Conservation (phyloP, 2,113 vertebrate genomes). For the Eublepharis macularius region DNA sequence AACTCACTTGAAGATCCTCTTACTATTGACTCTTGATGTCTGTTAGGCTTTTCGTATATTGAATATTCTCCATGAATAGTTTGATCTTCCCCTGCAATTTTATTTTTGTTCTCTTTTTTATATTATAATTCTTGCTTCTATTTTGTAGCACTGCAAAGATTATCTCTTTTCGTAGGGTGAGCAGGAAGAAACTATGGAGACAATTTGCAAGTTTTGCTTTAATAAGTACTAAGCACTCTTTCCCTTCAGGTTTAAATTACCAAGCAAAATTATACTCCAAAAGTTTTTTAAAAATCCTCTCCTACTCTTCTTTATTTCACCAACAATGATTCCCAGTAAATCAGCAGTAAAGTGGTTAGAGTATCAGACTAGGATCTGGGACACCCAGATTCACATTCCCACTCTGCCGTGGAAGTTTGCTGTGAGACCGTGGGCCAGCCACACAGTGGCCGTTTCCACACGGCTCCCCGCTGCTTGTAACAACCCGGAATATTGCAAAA, state of each 20-base stretch:
- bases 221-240: constrained; percentile 27
- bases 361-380: too few species aligned
- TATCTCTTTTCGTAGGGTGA: constrained; percentile 25
- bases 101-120: constrained; percentile 46
- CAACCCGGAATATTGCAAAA: too few species aligned
- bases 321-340: too few species aligned
- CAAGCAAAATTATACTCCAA: constrained; percentile 26
- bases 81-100: constrained; percentile 44
- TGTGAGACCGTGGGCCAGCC: too few species aligned
- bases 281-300: too few species aligned
- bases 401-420: too few species aligned
- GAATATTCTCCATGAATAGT: constrained; percentile 36
- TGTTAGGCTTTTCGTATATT: constrained; percentile 9
- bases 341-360: too few species aligned
- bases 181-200: constrained; percentile 23
- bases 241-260: constrained; percentile 2
- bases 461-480: too few species aligned
- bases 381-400: too few species aligned
- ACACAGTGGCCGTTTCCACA: too few species aligned
- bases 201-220: constrained; percentile 30
- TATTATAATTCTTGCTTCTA: constrained; percentile 46
- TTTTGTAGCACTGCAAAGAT: constrained; percentile 33
- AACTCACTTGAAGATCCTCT: constrained; percentile 24
- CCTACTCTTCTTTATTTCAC: too few species aligned
- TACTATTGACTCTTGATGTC: constrained; percentile 44